phyloP scores from a whole-genome alignment of 30 jellyfish, hydroid and myxozoan genomes.

The Pseudorhiza aurosa region DNA sequence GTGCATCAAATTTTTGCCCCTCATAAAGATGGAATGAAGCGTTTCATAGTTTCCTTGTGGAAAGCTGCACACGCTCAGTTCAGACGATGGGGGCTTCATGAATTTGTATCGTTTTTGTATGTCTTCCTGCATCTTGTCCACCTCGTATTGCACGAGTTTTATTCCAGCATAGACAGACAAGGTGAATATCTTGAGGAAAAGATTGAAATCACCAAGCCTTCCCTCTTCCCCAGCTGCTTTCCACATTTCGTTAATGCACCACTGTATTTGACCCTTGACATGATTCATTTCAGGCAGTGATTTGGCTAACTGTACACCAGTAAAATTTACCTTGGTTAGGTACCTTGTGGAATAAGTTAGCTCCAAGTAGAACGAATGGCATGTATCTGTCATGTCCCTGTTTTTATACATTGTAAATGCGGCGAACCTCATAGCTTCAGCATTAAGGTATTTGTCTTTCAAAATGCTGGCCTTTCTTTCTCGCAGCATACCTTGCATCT shows the following conservation, averaged over 20 bases:
- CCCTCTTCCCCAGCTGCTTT: constrained; percentile 20
- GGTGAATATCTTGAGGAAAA: constrained; percentile 31
- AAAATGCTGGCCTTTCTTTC: neutral
- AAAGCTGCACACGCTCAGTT: constrained; percentile 9
- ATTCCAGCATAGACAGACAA: constrained; percentile 21
- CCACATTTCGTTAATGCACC: constrained; percentile 37
- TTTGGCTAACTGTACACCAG: constrained; percentile 37
- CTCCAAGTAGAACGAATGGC: constrained; percentile 42
- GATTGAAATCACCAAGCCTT: constrained; percentile 27
- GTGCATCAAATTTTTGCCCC: constrained; percentile 41
- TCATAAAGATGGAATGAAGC: constrained; percentile 40
- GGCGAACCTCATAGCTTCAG: neutral
- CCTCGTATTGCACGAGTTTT: constrained; percentile 10
- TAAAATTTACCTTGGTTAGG: neutral
- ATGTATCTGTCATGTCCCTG: constrained; percentile 1
- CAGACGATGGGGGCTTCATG: neutral
- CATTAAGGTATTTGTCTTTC: neutral
- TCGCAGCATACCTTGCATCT: constrained; percentile 35
- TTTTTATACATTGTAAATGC: neutral
- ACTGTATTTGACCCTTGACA: constrained; percentile 50
- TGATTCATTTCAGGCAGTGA: constrained; percentile 48
- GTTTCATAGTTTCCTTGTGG: neutral
- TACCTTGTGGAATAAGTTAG: constrained; percentile 12
- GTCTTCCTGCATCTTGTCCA: constrained; percentile 16
- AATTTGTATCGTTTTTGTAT: constrained; percentile 1